Evolutionary conservation across 2,113 vertebrate genomes (phyloP).

Genomic region (Toxotes chatareus): DNA sequence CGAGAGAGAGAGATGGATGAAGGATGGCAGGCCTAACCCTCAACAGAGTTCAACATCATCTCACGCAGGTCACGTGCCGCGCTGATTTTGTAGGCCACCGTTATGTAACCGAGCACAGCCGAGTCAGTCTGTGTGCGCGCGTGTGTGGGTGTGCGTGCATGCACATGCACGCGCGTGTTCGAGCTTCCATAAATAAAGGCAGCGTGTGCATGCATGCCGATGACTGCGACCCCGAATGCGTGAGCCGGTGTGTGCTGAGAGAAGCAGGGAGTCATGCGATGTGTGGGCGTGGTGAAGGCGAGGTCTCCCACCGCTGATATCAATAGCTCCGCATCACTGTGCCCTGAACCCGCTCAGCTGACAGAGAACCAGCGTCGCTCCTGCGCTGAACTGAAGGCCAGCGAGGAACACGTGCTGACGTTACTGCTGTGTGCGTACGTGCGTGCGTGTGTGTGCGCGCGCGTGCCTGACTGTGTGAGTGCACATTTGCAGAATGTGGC

Average conservation of each 20-base stretch:
- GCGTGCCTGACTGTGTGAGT: not conserved
- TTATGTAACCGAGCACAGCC: conserved; percentile 71
- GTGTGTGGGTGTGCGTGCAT: conserved; percentile 16
- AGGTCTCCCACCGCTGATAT: conserved; percentile 53
- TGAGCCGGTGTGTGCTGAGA: conserved; percentile 24
- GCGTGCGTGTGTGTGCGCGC: not conserved
- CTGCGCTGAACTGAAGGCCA: not conserved
- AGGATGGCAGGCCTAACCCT: conserved; percentile 54
- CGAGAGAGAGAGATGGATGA: conserved; percentile 19
- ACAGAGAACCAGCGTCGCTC: not conserved
- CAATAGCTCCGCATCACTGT: conserved; percentile 42
- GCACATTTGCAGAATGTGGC: not conserved
- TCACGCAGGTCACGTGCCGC: conserved; percentile 74
- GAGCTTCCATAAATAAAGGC: conserved; percentile 67
- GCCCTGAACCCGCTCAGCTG: conserved; percentile 33
- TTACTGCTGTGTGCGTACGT: conserved; percentile 5
- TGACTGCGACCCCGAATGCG: conserved; percentile 11
- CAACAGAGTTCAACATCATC: conserved; percentile 75
- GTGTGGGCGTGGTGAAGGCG: conserved; percentile 42
- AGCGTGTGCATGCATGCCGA: conserved; percentile 24
- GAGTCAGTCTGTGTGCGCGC: conserved; percentile 30
- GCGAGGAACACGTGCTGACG: conserved; percentile 18
- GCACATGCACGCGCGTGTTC: not conserved
- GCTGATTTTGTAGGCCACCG: conserved; percentile 69
- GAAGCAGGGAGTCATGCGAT: conserved; percentile 52